Conservation (phyloP, 1,140 invertebrate genomes). For the Drosophila tsacasi region DNA sequence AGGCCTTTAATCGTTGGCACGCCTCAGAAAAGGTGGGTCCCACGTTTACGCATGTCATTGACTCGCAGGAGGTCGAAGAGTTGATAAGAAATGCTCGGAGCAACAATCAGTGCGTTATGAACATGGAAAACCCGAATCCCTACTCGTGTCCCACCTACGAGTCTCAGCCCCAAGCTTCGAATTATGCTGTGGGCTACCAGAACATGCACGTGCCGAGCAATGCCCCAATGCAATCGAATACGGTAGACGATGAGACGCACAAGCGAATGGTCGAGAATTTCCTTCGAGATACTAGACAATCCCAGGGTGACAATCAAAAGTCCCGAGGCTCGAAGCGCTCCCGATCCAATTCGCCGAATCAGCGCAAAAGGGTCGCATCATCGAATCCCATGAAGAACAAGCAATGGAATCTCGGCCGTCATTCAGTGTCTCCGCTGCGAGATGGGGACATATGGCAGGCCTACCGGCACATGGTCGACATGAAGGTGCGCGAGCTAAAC, state of each 20-base stretch:
- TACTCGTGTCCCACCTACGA: constrained; percentile 7
- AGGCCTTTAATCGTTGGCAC: constrained; percentile 64
- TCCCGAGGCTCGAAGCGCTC: constrained; percentile 36
- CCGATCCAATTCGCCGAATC: constrained; percentile 39
- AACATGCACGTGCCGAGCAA: not conserved
- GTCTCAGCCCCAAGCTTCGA: not conserved
- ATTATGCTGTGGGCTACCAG: constrained; percentile 9
- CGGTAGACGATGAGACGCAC: constrained; percentile 72
- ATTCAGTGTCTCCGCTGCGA: constrained; percentile 65
- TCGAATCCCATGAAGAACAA: constrained; percentile 15
- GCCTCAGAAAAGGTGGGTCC: constrained; percentile 71
- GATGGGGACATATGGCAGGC: constrained; percentile 76
- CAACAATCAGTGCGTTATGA: constrained; percentile 3
- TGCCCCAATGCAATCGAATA: not conserved
- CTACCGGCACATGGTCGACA: constrained; percentile 75
- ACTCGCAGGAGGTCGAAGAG: constrained; percentile 62
- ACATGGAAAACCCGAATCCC: constrained; percentile 5
- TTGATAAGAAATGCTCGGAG: constrained; percentile 49
- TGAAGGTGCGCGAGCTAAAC: constrained; percentile 67
- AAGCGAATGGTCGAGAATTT: constrained; percentile 75
- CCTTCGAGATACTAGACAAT: constrained; percentile 54
- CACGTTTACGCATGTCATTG: constrained; percentile 71
- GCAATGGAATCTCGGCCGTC: constrained; percentile 59
- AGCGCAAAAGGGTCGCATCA: constrained; percentile 26
- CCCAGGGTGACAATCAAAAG: not conserved